Percentiles rank a stretch among this genome's conserved stretches.
These are phyloP conservation scores for Etheostoma perlongum DNA, from an alignment of 2,797 vertebrate species.

Conservation along the genomic window DNA sequence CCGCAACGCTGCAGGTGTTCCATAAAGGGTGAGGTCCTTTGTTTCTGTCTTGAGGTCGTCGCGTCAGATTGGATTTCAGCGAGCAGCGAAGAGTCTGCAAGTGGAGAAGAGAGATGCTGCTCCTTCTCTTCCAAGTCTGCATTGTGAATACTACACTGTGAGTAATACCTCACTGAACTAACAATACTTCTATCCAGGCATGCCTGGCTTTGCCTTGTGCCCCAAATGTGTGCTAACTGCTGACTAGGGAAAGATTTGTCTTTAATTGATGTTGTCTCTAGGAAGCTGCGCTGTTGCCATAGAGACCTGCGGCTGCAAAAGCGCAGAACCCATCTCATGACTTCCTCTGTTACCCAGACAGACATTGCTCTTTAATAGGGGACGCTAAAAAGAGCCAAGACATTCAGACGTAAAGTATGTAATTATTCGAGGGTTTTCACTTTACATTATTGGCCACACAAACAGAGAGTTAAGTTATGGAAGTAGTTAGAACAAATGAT, in stretches of 20 bases:
- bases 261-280: neutral
- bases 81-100: neutral
- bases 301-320: conserved; percentile 47
- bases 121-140: conserved; percentile 20
- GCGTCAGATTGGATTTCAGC: neutral
- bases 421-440: too few relatives aligned
- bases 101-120: neutral
- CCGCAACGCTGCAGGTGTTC: conserved; percentile 72
- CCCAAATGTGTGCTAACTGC: neutral
- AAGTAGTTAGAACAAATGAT: neutral
- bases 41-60: neutral
- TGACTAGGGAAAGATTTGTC: neutral
- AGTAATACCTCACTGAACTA: conserved; percentile 59
- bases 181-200: neutral
- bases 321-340: conserved; percentile 62
- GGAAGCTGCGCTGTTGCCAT: conserved; percentile 34
- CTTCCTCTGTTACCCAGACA: conserved; percentile 43
- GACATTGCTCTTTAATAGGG: conserved; percentile 60
- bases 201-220: conserved; percentile 1
- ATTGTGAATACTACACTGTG: neutral
- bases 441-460: neutral
- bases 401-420: too few relatives aligned
- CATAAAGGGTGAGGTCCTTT: conserved; percentile 36
- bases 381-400: neutral
- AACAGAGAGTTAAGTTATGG: neutral